A percentile compares a stretch with the other conserved stretches of the same genome.
phyloP scores from a whole-genome alignment of 2,888 invertebrate species.

The Molanna angustata region DNA sequence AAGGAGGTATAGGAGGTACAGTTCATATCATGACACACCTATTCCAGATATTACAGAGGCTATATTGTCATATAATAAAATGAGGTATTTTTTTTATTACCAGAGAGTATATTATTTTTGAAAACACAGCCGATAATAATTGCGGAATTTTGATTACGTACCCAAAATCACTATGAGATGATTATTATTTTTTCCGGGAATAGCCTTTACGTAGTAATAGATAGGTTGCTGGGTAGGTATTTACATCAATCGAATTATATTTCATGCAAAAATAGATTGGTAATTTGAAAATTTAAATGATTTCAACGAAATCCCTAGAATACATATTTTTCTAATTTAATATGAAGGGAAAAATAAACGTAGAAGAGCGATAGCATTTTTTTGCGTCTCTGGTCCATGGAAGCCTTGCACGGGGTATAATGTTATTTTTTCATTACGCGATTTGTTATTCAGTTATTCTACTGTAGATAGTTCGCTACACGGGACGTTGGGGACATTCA shows the following conservation, averaged over 20 bases:
- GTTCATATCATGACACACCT: no score
- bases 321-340: neutral
- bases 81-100: no score
- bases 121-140: no score
- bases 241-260: neutral
- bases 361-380: neutral
- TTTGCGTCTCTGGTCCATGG: conserved; percentile 6
- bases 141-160: no score
- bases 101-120: no score
- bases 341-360: neutral
- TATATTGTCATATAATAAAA: no score
- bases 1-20: no score
- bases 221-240: no score
- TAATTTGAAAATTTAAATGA: neutral
- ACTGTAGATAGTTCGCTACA: conserved; percentile 30
- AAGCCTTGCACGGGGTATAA: conserved; percentile 24
- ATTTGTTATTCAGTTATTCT: conserved; percentile 34
- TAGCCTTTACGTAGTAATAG: no score
- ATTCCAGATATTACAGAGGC: no score
- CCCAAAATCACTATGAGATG: no score
- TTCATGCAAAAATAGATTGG: neutral
- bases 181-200: no score
- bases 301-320: neutral
- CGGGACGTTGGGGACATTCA: conserved; percentile 2
- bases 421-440: conserved; percentile 34